Percentiles rank a stretch among this genome's conserved stretches.
Evolutionary conservation across 2,888 invertebrate genomes (phyloP).

Genomic region (Hermodice carunculata): DNA sequence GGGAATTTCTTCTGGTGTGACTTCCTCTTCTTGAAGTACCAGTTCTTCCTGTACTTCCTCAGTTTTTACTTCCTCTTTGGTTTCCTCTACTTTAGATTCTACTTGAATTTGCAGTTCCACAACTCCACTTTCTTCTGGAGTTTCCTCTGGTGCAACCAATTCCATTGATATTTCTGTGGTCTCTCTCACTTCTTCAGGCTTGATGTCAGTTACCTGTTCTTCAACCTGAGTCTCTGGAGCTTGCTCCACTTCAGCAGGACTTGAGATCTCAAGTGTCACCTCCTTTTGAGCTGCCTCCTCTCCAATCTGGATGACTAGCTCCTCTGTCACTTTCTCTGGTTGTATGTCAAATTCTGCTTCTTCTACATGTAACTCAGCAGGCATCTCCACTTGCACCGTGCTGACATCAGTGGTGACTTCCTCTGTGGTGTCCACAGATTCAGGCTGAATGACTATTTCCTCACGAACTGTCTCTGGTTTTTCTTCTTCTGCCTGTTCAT

Average conservation of each 20-base stretch:
- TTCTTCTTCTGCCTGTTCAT: neutral
- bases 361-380: slow-evolving; percentile 18
- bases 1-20: slow-evolving; percentile 6
- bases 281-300: too few species aligned
- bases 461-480: slow-evolving; percentile 23
- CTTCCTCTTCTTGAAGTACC: neutral
- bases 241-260: too few species aligned
- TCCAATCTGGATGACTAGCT: slow-evolving; percentile 14
- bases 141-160: slow-evolving; percentile 2
- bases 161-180: slow-evolving; percentile 12
- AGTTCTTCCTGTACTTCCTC: too few species aligned
- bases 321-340: slow-evolving; percentile 16
- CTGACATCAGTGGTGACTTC: neutral
- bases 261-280: too few species aligned
- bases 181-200: slow-evolving; percentile 19
- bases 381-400: slow-evolving; percentile 6
- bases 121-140: too few species aligned
- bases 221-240: too few species aligned
- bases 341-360: neutral
- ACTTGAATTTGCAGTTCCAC: neutral
- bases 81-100: neutral
- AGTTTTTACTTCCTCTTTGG: neutral
- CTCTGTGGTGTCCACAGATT: neutral
- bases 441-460: neutral
- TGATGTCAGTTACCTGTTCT: neutral